These are phyloP conservation scores for Acanthacorydalis orientalis DNA, from an alignment of 2,888 invertebrate genomes.

Conservation along the genomic window DNA sequence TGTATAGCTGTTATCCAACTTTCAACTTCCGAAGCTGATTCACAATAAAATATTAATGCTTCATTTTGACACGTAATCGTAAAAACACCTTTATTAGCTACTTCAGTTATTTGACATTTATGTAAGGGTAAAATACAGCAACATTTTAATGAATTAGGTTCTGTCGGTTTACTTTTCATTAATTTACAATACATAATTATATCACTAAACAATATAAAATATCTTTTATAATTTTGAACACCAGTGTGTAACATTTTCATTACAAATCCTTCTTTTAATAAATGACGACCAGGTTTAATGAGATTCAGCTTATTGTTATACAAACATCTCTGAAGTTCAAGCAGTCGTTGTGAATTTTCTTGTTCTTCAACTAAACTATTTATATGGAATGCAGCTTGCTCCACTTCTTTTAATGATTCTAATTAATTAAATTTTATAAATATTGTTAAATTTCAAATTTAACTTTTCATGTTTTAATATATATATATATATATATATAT, in stretches of 20 bases:
- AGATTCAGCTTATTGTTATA: conserved; percentile 42
- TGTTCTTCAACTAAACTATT: conserved; percentile 56
- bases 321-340: conserved; percentile 48
- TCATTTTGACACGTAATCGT: conserved; percentile 41
- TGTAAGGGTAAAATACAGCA: conserved; percentile 51
- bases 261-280: conserved; percentile 48
- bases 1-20: conserved; percentile 38
- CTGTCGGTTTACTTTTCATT: conserved; percentile 32
- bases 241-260: conserved; percentile 36
- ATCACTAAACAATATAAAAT: conserved; percentile 55
- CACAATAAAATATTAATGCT: conserved; percentile 36
- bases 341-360: conserved; percentile 49
- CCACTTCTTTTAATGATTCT: conserved; percentile 50
- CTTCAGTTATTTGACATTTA: conserved; percentile 45
- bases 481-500: no score
- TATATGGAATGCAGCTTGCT: conserved; percentile 51
- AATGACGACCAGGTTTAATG: conserved; percentile 47
- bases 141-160: conserved; percentile 42
- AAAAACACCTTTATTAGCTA: conserved; percentile 39
- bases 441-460: no score
- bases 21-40: conserved; percentile 31
- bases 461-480: no score
- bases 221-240: conserved; percentile 30
- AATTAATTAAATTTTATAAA: conserved; percentile 12
- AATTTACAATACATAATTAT: conserved; percentile 58